Base-by-base conservation (phyloP, 2,888 invertebrate species). In the Idaea biselata region DNA sequence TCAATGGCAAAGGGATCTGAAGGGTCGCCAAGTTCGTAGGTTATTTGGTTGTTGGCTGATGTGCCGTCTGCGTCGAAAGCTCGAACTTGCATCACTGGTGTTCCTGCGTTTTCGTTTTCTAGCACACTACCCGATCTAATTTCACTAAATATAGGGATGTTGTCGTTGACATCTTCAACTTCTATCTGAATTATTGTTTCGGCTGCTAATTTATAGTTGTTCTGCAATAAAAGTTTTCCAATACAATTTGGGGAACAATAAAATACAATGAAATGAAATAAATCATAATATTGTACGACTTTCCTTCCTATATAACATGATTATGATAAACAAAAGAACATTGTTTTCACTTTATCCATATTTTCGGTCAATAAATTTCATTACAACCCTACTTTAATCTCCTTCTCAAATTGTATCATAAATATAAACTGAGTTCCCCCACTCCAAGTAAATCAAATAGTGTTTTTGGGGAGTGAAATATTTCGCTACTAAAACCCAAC, bases 41-140 rank as follows among this genome's bases (percentile, higher is more conserved):
- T 95, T 0, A 97, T 96, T 88, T 96, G 95, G 80, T 97, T 97
- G 83, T 97, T 96, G 0, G 95, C 96, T 57, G 95, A 93, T 0
- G 97, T 97, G 1, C 97, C 97, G 78, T 98, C 98, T 73, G 94
- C 94, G 79, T 98, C 98, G 67, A 97, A 96, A 0, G 98, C 98
- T 74, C 95, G 93, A 61, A 96, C 96, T 87, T 96, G 96, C 96
- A 97, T 97, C 0, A 98, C 98, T 11, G 95, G 95, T 6, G 97
- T 97, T 3, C 97, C 97, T 0, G 94, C 90, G 0, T 94, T 94
- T 81, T 97, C 97, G 79, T 98, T 97, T 89, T 98, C 98, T 66
- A 97, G 87, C 5, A 98, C 97, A 73, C 95, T 96, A 0, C 97
- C 97, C 16, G 95, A 95, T 75, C 95, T 94, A 16, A 96, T 94